These are phyloP conservation scores for Cyclophora albipunctata DNA, from an alignment of 2,888 invertebrate genomes.

Conservation along the genomic window DNA sequence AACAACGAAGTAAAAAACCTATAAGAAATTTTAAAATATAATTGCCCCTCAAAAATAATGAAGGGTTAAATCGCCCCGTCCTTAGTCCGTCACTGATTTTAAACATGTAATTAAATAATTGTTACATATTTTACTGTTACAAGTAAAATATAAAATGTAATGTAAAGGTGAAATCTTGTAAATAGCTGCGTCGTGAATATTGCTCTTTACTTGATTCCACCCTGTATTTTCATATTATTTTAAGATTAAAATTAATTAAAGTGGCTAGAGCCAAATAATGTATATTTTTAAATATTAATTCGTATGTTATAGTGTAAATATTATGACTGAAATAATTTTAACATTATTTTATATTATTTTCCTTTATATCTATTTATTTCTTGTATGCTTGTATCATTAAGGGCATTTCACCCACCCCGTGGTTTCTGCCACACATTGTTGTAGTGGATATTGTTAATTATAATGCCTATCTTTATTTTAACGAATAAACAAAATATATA, in stretches of 20 bases:
- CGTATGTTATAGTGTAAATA: conserved; percentile 18
- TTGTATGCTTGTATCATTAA: conserved; percentile 15
- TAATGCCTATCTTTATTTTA: conserved; percentile 12
- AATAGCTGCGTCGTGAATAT: conserved; percentile 36
- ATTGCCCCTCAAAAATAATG: too few species aligned
- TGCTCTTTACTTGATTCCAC: conserved; percentile 68
- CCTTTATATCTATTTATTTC: conserved; percentile 24
- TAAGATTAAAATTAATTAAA: not conserved
- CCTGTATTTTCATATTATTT: conserved; percentile 13
- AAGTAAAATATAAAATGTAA: conserved; percentile 7
- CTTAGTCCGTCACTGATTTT: too few species aligned
- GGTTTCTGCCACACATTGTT: conserved; percentile 13
- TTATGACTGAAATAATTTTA: conserved; percentile 21
- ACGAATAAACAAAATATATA: conserved; percentile 13
- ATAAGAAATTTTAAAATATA: too few species aligned
- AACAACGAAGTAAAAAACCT: too few species aligned
- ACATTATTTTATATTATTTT: conserved; percentile 12
- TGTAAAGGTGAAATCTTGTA: conserved; percentile 63
- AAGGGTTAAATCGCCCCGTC: too few species aligned
- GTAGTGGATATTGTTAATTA: conserved; percentile 9
- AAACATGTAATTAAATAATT: not conserved
- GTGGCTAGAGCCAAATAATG: conserved; percentile 15
- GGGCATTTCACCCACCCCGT: conserved; percentile 25
- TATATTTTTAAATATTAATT: conserved; percentile 7
- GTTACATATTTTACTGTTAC: not conserved